phyloP scores from a whole-genome alignment of 2,888 invertebrate species.

The Lamellibrachia columna region DNA sequence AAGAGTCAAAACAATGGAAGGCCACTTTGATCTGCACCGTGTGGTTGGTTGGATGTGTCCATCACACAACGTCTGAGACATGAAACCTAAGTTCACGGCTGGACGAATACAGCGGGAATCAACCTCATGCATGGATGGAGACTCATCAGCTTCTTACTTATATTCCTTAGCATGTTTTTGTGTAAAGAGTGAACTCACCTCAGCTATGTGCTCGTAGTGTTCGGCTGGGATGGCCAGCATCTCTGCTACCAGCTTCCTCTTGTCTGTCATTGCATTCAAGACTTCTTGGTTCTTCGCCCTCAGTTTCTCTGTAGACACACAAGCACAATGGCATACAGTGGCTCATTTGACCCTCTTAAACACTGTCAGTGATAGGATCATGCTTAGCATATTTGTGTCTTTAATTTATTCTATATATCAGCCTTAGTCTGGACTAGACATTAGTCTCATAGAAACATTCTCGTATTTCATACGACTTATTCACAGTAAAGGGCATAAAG shows the following conservation, averaged over 20 bases:
- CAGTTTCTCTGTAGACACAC: neutral
- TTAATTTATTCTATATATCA: neutral
- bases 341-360: neutral
- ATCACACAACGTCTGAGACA: too few relatives aligned
- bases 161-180: too few relatives aligned
- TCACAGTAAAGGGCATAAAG: neutral
- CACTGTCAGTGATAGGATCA: neutral
- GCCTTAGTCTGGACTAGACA: neutral
- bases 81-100: too few relatives aligned
- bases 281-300: neutral
- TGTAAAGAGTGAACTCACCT: neutral
- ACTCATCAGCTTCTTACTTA: too few relatives aligned
- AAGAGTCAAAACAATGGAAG: too few relatives aligned
- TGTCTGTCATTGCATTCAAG: neutral
- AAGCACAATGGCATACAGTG: neutral
- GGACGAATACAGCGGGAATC: too few relatives aligned
- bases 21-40: too few relatives aligned
- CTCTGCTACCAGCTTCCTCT: neutral
- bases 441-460: neutral
- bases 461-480: neutral
- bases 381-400: neutral
- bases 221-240: neutral
- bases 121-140: too few relatives aligned
- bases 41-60: too few relatives aligned
- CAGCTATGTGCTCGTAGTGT: neutral